Base-by-base conservation (phyloP, 2,797 vertebrate species). In the Potorous gilbertii region DNA sequence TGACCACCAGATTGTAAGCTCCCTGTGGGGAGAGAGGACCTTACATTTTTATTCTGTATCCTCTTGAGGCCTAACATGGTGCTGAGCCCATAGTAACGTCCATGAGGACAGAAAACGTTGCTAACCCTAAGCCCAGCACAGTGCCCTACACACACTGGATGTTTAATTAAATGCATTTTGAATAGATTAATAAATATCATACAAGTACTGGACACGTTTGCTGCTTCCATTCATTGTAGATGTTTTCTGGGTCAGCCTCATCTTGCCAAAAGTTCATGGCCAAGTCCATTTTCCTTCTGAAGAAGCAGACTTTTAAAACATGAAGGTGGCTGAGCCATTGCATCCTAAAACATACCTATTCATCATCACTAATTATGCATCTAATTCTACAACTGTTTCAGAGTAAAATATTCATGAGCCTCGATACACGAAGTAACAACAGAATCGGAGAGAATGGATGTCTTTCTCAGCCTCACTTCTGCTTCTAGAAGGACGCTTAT, bases 331-430 rank as follows among this genome's bases (percentile, higher is more conserved):
- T 74, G 81, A 96, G 56, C 91, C 55, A 14, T 52, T 52, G 16
- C 94, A 46, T 94, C 57, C 96, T 95, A 91, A 92, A 56, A 55
- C 94, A 95, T 16, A 95, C 66, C 97, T 96, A 97, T 98, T 97
- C 94, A 97, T 98, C 96, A 97, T 96, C 95, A 96, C 95, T 97
- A 96, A 97, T 97, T 96, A 97, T 29, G 34, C 92, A 59, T 93
- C 55, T 95, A 95, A 97, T 92, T 94, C 54, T 81, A 90, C 94
- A 97, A 92, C 90, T 93, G 90, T 95, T 96, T 93, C 81, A 96
- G 92, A 97, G 95, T 93, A 96, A 97, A 97, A 96, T 97, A 97
- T 94, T 98, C 96, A 97, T 55, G 87, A 95, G 90, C 94, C 66
- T 94, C 90, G 95, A 24, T 96, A 95, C 96, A 96, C 95, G 96